A percentile compares a stretch with the other conserved stretches of the same genome.
phyloP scores from a whole-genome alignment of 92 coral and sea anemone species.

The Galaxea fascicularis region DNA sequence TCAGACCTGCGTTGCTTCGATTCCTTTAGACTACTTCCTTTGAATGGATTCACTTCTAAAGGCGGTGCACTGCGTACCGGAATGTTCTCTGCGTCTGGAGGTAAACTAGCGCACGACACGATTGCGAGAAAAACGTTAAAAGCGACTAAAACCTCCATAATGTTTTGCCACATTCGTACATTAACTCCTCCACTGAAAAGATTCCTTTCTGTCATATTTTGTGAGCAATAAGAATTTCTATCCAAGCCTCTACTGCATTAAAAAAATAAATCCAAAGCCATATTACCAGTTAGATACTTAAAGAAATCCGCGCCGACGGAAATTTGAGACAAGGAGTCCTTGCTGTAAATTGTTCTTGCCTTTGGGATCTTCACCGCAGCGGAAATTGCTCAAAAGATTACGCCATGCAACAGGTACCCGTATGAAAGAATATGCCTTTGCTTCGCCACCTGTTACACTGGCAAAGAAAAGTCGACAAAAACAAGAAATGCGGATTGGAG shows the following conservation, averaged over 20 bases:
- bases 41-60: slow-evolving; percentile 9
- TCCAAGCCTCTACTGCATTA: not conserved
- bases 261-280: not conserved
- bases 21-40: not conserved
- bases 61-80: slow-evolving; percentile 24
- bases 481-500: not conserved
- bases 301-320: not conserved
- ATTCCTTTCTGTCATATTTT: slow-evolving; percentile 22
- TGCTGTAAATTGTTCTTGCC: not conserved
- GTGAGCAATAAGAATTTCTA: not conserved
- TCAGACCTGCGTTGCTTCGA: not conserved
- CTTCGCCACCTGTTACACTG: slow-evolving; percentile 21
- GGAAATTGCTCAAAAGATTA: slow-evolving; percentile 23
- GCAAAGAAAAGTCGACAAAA: not conserved
- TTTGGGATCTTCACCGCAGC: slow-evolving; percentile 9
- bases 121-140: slow-evolving; percentile 29
- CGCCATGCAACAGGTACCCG: slow-evolving; percentile 51
- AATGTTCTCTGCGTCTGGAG: not conserved
- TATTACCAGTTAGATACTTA: not conserved
- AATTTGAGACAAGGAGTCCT: not conserved
- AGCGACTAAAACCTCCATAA: slow-evolving; percentile 16
- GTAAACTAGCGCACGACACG: slow-evolving; percentile 32
- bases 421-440: not conserved
- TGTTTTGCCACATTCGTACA: slow-evolving; percentile 2
- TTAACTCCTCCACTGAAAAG: not conserved